Base-by-base conservation (phyloP, 2,888 invertebrate genomes). In the Epinotia nisella region DNA sequence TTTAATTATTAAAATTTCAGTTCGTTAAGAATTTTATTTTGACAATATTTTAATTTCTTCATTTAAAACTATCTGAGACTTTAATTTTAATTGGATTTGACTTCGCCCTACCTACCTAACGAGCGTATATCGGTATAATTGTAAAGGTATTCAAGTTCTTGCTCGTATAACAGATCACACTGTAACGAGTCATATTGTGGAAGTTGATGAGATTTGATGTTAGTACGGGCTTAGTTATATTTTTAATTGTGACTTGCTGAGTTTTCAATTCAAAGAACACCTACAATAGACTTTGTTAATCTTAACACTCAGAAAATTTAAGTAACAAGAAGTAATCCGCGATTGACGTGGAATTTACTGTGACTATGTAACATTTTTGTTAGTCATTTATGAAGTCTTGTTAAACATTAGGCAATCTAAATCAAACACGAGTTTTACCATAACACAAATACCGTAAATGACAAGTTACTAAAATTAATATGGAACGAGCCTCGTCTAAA, bases 51-150 rank as follows among this genome's bases (percentile, higher is more conserved):
- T n/a, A n/a, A n/a, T n/a, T n/a, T n/a, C n/a, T n/a, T n/a, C n/a
- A n/a, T n/a, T n/a, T n/a, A n/a, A n/a, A n/a, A n/a, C n/a, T n/a
- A n/a, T n/a, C n/a, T n/a, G n/a, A n/a, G n/a, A n/a, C n/a, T n/a
- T n/a, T 19, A 9, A 45, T 61, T 55, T 71, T 71, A 71, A 71
- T 71, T 71, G 71, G 66, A 71, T 45, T 29, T 24, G n/a, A 41
- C 15, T 62, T 24, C 19, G 53, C 19, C 15, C 17, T 19, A 66
- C 15, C 15, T 39, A 53, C 39, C 19, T 39, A 39, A n/a, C 24
- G 53, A 21, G n/a, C 24, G 56, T 56, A 56, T 39, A 66, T 66
- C 35, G 41, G 53, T 21, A 35, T 17, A 35, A n/a, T 21, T 56
- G 10, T 41, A 19, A 15, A 65, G 64, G 51, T 53, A 17, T 64